Evolutionary conservation across 2,113 vertebrate genomes (phyloP).

Genomic region (Fukomys damarensis): DNA sequence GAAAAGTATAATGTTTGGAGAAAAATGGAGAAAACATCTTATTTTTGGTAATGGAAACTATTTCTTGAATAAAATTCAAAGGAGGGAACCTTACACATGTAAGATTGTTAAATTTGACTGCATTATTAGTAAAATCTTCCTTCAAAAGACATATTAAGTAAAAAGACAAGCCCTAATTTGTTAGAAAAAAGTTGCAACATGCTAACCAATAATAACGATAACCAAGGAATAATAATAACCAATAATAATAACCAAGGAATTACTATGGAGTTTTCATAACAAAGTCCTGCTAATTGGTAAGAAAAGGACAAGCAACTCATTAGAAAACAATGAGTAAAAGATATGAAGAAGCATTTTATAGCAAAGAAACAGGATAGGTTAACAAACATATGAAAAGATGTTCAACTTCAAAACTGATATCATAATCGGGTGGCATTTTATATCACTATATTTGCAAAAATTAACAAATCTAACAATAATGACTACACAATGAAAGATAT

Average conservation of each 20-base stretch:
- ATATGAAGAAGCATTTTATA: background rate
- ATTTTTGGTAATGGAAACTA: background rate
- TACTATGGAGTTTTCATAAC: background rate
- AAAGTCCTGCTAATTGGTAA: background rate
- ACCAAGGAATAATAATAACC: too few relatives aligned
- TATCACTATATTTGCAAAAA: background rate
- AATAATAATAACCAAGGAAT: too few relatives aligned
- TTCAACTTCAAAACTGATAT: background rate
- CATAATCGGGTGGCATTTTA: background rate
- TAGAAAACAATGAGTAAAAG: background rate
- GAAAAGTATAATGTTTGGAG: background rate
- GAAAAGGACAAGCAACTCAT: background rate
- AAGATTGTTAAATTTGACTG: background rate
- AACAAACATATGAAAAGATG: background rate
- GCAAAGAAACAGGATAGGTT: background rate
- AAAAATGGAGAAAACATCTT: background rate
- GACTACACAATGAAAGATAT: background rate
- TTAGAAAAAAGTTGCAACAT: slow-evolving; percentile 27
- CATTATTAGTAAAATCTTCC: background rate
- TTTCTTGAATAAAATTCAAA: slow-evolving; percentile 36
- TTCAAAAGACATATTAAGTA: background rate
- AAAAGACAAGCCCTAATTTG: background rate
- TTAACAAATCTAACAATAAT: background rate
- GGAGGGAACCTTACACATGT: background rate
- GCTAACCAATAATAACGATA: background rate